Base-by-base conservation (phyloP, 2,113 vertebrate species). In the Ctenodactylus gundi region DNA sequence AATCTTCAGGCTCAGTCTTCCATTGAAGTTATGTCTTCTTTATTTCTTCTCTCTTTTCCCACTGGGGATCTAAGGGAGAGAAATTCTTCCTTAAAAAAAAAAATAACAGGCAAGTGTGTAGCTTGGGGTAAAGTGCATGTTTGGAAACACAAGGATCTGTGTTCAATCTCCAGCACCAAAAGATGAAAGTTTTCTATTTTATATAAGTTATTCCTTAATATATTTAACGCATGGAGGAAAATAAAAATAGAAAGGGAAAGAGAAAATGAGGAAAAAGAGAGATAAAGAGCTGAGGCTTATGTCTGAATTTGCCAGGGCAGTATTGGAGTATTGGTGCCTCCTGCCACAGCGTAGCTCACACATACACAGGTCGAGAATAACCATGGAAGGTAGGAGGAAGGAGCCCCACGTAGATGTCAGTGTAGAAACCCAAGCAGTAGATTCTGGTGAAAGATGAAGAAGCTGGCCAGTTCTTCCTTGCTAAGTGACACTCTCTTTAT, bases 21-120 rank as follows among this genome's bases (percentile, higher is more conserved):
- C 51, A n/a, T n/a, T 73, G 44, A 60, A 21, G 23, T 20, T 44
- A 12, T 67, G 21, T 44, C 73, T 80, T n/a, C 51, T 85, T 75
- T 41, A 25, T 4, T 68, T 31, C 23, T 6, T n/a, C 18, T 58
- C 53, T 82, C 15, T 67, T 58, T 70, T 70, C 7, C 55, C 44
- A 31, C 39, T n/a, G 31, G 34, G 29, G 60, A 44, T 72, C 8
- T 20, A 73, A 90, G 86, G 23, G 46, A 62, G 17, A 44, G 36
- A 44, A 6, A 49, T 39, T 5, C 31, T 84, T 14, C 70, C 90
- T 91, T 49, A 85, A 82, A 93, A 87, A 36, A 84, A 77, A 78
- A 36, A 55, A 41, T 25, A 0, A 53, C 18, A 12, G 55, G 25
- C 44, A 46, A 15, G 41, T 27, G 29, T 17, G 6, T 39, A 39